Conservation (phyloP, 2,797 vertebrate species). For the Gallinago nigripennis region DNA sequence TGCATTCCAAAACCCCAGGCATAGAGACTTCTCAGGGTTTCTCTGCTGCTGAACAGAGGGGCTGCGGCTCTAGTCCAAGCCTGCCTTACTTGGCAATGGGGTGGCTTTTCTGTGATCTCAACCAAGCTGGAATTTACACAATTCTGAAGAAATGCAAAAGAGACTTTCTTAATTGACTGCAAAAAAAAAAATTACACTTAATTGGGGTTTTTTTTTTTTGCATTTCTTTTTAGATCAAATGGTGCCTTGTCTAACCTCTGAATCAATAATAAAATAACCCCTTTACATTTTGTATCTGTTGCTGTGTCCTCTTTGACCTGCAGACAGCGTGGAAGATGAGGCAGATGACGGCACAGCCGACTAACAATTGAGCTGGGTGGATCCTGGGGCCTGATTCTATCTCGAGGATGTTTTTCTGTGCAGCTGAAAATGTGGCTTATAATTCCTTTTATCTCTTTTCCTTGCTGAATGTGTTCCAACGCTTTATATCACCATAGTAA, state of each 20-base stretch:
- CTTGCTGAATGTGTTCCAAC: background rate
- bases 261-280: conserved; percentile 77
- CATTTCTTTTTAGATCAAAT: conserved; percentile 77
- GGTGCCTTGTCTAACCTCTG: conserved; percentile 77
- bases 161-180: conserved; percentile 22
- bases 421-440: background rate
- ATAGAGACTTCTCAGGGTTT: conserved; percentile 8
- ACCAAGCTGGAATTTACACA: conserved; percentile 46
- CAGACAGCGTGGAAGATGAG: background rate
- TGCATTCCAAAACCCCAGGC: conserved; percentile 43
- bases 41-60: conserved; percentile 38
- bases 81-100: conserved; percentile 25
- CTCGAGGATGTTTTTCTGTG: conserved; percentile 12
- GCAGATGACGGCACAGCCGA: background rate
- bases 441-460: background rate
- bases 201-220: conserved; percentile 32
- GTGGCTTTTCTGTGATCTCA: conserved; percentile 43
- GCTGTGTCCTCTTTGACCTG: conserved; percentile 57
- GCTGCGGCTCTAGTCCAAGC: background rate
- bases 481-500: background rate
- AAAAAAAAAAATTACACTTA: conserved; percentile 27
- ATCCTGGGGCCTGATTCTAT: conserved; percentile 9
- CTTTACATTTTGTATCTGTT: conserved; percentile 70
- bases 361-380: conserved; percentile 36
- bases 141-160: conserved; percentile 58